Percentiles rank a stretch among this genome's conserved stretches.
Conservation (phyloP, 2,888 invertebrate species). For the Atethmia centrago region DNA sequence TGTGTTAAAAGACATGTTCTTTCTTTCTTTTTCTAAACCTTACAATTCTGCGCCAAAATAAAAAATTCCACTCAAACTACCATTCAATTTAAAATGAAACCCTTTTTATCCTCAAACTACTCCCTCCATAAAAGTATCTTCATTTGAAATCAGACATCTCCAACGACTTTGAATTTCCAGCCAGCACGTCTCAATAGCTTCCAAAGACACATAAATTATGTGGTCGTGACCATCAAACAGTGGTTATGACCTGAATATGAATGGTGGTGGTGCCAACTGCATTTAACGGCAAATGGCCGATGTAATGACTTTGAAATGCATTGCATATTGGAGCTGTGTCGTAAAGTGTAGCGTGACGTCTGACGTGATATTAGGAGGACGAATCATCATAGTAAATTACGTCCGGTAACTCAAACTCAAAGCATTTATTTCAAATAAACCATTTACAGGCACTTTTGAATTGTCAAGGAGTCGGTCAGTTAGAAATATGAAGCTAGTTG, state of each 20-base stretch:
- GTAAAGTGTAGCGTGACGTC: background rate
- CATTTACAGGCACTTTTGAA: too few relatives aligned
- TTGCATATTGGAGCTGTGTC: conserved; percentile 10
- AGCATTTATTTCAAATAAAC: too few relatives aligned
- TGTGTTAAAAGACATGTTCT: background rate
- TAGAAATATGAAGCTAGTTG: too few relatives aligned
- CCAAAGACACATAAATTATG: conserved; percentile 27
- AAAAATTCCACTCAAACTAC: background rate
- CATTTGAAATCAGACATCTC: conserved; percentile 1
- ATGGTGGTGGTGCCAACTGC: conserved; percentile 21
- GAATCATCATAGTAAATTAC: background rate
- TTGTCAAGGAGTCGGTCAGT: too few relatives aligned
- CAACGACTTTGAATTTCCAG: conserved; percentile 7
- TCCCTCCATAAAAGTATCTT: background rate
- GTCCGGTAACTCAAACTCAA: background rate
- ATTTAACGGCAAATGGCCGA: conserved; percentile 9
- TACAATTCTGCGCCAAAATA: too few relatives aligned
- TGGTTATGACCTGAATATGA: conserved; percentile 5
- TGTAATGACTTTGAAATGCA: conserved; percentile 15
- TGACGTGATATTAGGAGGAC: background rate
- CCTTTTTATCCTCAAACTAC: background rate
- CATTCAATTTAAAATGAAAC: background rate
- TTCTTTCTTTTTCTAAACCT: background rate
- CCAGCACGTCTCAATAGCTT: background rate
- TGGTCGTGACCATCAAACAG: conserved; percentile 11